Percentiles rank a stretch among this genome's conserved stretches.
These are phyloP conservation scores for Microtus oregoni DNA, from an alignment of 2,113 vertebrate species.

Conservation along the genomic window DNA sequence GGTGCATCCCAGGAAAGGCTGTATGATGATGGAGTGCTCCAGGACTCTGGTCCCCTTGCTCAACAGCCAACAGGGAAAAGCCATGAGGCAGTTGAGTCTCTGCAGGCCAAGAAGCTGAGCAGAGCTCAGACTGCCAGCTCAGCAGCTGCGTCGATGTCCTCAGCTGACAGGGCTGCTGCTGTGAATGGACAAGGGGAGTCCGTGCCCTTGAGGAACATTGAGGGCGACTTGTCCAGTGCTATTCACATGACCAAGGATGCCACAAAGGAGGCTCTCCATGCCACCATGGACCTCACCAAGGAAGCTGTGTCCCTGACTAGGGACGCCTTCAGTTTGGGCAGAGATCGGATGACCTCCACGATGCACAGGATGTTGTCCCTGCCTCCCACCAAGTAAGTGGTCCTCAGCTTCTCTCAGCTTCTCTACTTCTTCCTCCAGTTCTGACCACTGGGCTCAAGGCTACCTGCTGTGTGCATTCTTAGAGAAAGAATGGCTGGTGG, in stretches of 20 bases:
- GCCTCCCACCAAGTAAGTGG: slow-evolving; percentile 90
- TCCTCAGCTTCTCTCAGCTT: neutral
- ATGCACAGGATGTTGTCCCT: slow-evolving; percentile 94
- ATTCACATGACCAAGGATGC: slow-evolving; percentile 94
- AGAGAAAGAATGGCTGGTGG: neutral
- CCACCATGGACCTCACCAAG: slow-evolving; percentile 96
- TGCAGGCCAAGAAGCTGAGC: slow-evolving; percentile 74
- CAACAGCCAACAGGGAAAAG: slow-evolving; percentile 83
- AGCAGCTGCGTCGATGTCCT: slow-evolving; percentile 23
- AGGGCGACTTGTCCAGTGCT: slow-evolving; percentile 94
- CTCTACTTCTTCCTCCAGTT: neutral
- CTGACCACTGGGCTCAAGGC: neutral
- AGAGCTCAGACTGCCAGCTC: slow-evolving; percentile 71
- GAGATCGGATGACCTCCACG: slow-evolving; percentile 91
- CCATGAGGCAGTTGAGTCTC: slow-evolving; percentile 89
- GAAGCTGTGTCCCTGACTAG: slow-evolving; percentile 96
- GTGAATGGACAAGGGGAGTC: slow-evolving; percentile 82
- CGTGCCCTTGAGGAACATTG: slow-evolving; percentile 89
- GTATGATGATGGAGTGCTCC: slow-evolving; percentile 71
- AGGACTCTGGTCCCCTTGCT: neutral
- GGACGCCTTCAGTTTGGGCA: slow-evolving; percentile 94
- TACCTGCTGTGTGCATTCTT: neutral
- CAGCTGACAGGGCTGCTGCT: neutral
- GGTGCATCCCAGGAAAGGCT: slow-evolving; percentile 51
- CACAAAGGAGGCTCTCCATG: slow-evolving; percentile 94